A percentile compares a stretch with the other conserved stretches of the same genome.
These are phyloP conservation scores for Lytechinus variegatus DNA, from an alignment of 35 echinoderm and acorn worm genomes.

Conservation along the genomic window DNA sequence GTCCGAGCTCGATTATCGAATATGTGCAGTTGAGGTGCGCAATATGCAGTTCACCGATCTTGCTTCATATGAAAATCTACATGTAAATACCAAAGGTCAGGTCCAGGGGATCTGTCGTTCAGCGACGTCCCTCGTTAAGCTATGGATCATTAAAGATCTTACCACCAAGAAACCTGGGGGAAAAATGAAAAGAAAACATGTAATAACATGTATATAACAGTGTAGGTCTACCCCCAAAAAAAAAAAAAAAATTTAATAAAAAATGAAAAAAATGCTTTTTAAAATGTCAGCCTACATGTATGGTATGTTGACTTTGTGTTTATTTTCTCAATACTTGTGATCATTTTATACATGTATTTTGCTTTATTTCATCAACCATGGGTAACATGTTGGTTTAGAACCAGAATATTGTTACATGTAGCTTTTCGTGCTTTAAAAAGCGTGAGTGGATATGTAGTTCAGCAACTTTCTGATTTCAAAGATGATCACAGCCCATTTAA, in stretches of 20 bases:
- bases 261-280: no score
- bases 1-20: neutral
- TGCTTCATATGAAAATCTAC: neutral
- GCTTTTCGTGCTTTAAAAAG: no score
- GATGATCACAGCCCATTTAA: no score
- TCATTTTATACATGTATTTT: no score
- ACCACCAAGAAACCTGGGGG: neutral
- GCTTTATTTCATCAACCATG: no score
- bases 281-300: neutral
- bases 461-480: no score
- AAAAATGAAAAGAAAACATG: neutral
- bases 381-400: no score
- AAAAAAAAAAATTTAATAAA: no score
- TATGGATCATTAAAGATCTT: constrained; percentile 21
- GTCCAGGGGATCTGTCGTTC: neutral
- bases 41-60: constrained; percentile 1
- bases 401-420: no score
- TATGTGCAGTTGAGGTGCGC: neutral
- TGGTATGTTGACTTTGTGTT: neutral
- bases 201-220: no score
- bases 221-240: no score
- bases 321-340: neutral
- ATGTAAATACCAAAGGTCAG: constrained; percentile 25
- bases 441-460: no score
- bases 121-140: neutral